phyloP scores from a whole-genome alignment of 1,140 invertebrate species.

The Lutraria rhynchaena region DNA sequence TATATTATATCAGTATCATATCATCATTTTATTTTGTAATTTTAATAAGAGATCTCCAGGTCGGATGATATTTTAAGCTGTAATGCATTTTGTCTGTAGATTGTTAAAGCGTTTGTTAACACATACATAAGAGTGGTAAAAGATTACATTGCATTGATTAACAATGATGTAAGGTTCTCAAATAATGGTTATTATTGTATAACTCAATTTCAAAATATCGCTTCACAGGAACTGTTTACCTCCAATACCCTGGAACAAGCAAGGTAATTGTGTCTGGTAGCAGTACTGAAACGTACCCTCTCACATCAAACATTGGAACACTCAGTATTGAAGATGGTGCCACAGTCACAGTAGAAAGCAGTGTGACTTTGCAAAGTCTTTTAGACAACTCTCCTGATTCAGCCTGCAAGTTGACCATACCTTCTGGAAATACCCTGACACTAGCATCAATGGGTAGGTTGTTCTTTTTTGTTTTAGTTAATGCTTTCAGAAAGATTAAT shows the following conservation, averaged over 20 bases:
- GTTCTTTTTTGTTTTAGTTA: no score
- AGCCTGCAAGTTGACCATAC: constrained; percentile 23
- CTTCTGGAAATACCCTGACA: constrained; percentile 22
- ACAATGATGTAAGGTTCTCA: neutral
- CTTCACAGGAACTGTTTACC: constrained; percentile 69
- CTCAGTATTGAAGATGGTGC: constrained; percentile 61
- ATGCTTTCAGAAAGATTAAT: neutral
- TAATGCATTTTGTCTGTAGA: no score
- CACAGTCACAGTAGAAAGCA: constrained; percentile 41
- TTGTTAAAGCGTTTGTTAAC: neutral
- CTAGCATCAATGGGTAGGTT: constrained; percentile 21
- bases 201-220: no score
- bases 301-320: constrained; percentile 49
- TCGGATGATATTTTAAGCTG: neutral
- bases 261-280: constrained; percentile 57
- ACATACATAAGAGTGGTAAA: neutral
- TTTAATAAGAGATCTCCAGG: neutral
- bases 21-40: no score
- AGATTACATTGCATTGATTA: neutral
- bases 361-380: constrained; percentile 52
- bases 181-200: no score
- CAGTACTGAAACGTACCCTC: constrained; percentile 41
- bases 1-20: no score
- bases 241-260: constrained; percentile 54
- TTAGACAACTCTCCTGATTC: constrained; percentile 20